Evolutionary conservation across 2,113 vertebrate genomes (phyloP).

Genomic region (Oceanites oceanicus): DNA sequence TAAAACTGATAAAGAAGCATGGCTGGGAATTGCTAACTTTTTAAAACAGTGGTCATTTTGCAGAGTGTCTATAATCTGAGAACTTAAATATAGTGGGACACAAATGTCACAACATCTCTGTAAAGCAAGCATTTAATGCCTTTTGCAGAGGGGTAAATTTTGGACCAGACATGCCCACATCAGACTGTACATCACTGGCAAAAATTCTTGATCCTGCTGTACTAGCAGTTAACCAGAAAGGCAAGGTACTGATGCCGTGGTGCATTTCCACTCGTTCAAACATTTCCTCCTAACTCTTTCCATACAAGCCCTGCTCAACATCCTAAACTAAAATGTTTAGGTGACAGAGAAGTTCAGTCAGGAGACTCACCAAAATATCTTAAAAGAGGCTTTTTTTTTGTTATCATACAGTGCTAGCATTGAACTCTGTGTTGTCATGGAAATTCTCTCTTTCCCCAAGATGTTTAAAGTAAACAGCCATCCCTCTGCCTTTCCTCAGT

Average conservation of each 20-base stretch:
- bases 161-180: background rate
- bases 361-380: background rate
- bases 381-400: background rate
- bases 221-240: background rate
- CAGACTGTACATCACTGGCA: background rate
- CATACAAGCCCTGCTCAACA: background rate
- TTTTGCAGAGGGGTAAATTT: background rate
- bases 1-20: background rate
- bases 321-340: background rate
- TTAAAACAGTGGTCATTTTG: background rate
- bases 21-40: background rate
- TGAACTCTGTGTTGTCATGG: slow-evolving; percentile 35
- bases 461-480: slow-evolving; percentile 48
- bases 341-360: background rate
- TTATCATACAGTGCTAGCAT: background rate
- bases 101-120: background rate
- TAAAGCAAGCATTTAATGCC: background rate
- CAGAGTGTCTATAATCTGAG: background rate
- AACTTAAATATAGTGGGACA: background rate
- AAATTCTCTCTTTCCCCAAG: slow-evolving; percentile 22
- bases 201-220: background rate
- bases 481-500: slow-evolving; percentile 51
- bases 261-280: background rate
- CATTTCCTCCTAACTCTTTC: background rate
- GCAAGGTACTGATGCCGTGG: background rate